Percentiles rank a stretch among this genome's conserved stretches.
These are phyloP conservation scores for Leptodactylus fuscus DNA, from an alignment of 2,113 vertebrate species.

Conservation along the genomic window DNA sequence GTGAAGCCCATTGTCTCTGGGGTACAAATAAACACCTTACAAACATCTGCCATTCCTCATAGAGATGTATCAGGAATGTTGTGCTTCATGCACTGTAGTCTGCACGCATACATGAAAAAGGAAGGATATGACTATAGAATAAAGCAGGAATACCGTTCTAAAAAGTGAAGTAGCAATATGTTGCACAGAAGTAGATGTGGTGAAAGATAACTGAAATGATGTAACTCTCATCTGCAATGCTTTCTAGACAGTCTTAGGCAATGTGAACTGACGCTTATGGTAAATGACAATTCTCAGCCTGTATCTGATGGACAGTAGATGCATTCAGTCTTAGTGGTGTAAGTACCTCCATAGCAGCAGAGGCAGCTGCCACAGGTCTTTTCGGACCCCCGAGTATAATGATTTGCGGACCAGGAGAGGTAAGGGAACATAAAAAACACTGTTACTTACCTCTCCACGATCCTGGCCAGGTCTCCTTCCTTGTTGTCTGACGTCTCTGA, in stretches of 20 bases:
- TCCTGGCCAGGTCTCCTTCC: too few relatives aligned
- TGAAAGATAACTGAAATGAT: neutral
- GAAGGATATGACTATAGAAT: slow-evolving; percentile 19
- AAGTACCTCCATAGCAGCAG: too few relatives aligned
- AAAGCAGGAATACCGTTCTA: neutral
- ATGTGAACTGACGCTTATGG: neutral
- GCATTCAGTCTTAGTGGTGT: neutral
- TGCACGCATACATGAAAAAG: slow-evolving; percentile 7
- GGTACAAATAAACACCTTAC: slow-evolving; percentile 17
- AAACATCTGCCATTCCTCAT: slow-evolving; percentile 32
- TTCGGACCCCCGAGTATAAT: too few relatives aligned
- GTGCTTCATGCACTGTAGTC: neutral
- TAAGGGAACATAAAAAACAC: too few relatives aligned
- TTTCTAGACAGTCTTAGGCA: neutral
- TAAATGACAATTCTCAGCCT: neutral
- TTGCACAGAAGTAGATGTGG: neutral
- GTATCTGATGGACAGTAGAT: neutral
- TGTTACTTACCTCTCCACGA: too few relatives aligned
- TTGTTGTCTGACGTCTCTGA: too few relatives aligned
- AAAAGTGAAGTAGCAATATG: slow-evolving; percentile 2
- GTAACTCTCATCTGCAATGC: neutral
- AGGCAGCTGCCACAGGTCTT: too few relatives aligned
- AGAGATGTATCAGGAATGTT: neutral
- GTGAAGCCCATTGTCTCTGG: slow-evolving; percentile 8
- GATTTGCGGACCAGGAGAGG: too few relatives aligned